Base-by-base conservation (phyloP, 1,140 invertebrate genomes). In the Platyura marginata region DNA sequence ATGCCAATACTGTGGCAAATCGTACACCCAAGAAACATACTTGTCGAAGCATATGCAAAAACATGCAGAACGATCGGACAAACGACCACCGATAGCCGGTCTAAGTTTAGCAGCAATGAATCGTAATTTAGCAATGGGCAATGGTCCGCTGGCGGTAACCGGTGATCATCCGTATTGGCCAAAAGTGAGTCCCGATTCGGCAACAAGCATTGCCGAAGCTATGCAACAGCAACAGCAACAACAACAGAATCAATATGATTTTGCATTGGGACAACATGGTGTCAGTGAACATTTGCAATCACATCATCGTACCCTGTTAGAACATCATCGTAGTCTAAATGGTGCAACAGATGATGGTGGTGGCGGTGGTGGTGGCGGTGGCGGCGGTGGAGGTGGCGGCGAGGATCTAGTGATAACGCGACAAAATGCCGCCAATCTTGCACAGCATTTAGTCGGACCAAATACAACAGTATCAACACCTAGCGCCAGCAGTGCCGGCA, bases 41-140 rank as follows among this genome's bases (percentile, higher is more conserved):
- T 69, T 98, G 54, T 86, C 86, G 47, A 94, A 98, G 59, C 95
- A 99, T 64, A 91, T 98, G 89, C 89, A 95, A 57, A 98, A 98
- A 58, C 94, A 98, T 57, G 80, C 87, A 10, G 85, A 92, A 52
- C 66, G 86, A 42, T 78, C 83, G 41, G 86, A 91, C 56, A 89
- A 89, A 61, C 69, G 84, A 53, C 78, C 81, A 23, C 77, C 81
- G 2, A 82, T 83, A 42, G 69, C 6, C 63, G 21, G 21, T 22
- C 23, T 40, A 22, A 23, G 11, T 22, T n/a, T 21, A 21, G 63
- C 6, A 62, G 38, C 41, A 40, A 36, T 70, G 46, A 69, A 69
- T 46, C 61, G 65, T 40, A 69, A 71, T 47, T 51, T 71, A 18
- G 59, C 53, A 13, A 60, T 61, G 53, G 55, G 61, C 20, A 63